Percentiles rank a stretch among this genome's conserved stretches.
phyloP scores from a whole-genome alignment of 2,113 vertebrate species.

The Pardalotus punctatus region DNA sequence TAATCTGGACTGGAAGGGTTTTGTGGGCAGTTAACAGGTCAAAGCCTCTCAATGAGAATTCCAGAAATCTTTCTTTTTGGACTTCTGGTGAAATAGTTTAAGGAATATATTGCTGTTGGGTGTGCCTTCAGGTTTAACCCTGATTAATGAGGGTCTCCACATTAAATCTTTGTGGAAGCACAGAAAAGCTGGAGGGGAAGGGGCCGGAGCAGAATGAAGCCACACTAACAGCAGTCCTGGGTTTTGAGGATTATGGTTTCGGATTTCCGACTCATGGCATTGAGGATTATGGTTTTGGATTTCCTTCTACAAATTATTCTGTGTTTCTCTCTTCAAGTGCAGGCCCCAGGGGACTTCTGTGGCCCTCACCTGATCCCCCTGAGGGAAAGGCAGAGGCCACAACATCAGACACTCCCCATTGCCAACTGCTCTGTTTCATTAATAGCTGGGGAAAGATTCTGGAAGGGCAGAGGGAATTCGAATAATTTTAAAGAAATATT shows the following conservation, averaged over 20 bases:
- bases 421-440: background rate
- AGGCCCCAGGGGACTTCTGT: background rate
- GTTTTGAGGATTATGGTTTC: background rate
- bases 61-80: background rate
- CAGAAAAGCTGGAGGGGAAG: background rate
- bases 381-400: background rate
- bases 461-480: fast-evolving
- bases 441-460: background rate
- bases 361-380: background rate
- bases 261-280: background rate
- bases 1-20: background rate
- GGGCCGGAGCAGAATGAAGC: background rate
- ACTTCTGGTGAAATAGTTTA: background rate
- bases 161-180: background rate
- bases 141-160: background rate
- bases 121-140: background rate
- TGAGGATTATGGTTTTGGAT: background rate
- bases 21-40: background rate
- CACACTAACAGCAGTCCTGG: background rate
- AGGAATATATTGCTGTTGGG: background rate
- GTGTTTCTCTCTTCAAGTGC: background rate
- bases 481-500: background rate
- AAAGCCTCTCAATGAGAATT: background rate
- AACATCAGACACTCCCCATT: background rate
- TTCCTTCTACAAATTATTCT: background rate